Percentiles rank a stretch among this genome's conserved stretches.
Conservation (phyloP, 1,140 invertebrate genomes). For the Branchinecta lindahli region DNA sequence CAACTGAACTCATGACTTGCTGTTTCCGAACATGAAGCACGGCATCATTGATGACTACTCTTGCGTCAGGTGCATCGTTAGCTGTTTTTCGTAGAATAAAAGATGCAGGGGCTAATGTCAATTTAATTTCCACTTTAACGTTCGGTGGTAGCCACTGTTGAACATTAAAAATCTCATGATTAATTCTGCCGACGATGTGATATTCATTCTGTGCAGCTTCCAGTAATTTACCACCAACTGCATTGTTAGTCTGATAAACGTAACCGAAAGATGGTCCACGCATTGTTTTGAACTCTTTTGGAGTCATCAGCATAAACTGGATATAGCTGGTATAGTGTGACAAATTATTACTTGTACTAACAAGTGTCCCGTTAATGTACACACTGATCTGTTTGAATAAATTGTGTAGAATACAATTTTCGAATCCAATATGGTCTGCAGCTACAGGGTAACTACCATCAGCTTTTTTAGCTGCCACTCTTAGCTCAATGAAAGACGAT, state of each 20-base stretch:
- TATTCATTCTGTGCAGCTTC: not conserved
- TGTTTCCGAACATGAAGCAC: not conserved
- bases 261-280: not conserved
- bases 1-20: not conserved
- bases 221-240: not conserved
- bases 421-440: not conserved
- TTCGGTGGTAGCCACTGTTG: not conserved
- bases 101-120: not conserved
- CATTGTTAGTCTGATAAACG: not conserved
- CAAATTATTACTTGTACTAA: conserved; percentile 1
- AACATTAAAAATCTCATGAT: conserved; percentile 1
- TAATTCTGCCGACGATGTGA: not conserved
- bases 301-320: not conserved
- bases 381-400: not conserved
- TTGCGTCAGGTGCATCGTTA: not conserved
- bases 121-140: not conserved
- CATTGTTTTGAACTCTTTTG: not conserved
- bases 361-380: not conserved
- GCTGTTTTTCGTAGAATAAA: not conserved
- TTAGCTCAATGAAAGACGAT: not conserved
- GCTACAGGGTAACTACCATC: not conserved
- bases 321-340: not conserved
- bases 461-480: not conserved
- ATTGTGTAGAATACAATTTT: not conserved
- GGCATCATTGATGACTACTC: not conserved